Evolutionary conservation across 2,113 vertebrate species (phyloP), one percentile per base, ranked within the genome.

Genomic region (Electrona antarctica): DNA sequence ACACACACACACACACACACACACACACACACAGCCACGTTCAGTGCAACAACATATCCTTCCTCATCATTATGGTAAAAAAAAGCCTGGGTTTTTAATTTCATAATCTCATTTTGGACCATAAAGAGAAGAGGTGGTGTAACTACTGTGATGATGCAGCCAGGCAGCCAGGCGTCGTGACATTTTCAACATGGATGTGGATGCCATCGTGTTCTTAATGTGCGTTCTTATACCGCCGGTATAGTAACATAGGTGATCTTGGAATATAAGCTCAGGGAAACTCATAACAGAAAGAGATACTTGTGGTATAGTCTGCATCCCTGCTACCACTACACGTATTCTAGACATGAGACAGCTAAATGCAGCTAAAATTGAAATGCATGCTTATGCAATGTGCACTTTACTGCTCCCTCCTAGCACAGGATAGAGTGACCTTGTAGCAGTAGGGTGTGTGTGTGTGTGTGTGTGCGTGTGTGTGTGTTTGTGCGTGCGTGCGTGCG

Each of bases 1-100:
- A 71, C 64, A 73, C 45, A 68, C 69, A 71, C 41, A 45, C 15
- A 48, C 47, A 2, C 29, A 41, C 9, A 56, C 21, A 28, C 50
- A 49, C 50, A 47, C 41, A 58, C 46, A 65, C 7, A 65, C 71
- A 21, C 28, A 60, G 33, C 1, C 48, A 50, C 10, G 28, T 60
- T 10, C 9, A 8, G 3, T 8, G 10, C 21, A 8, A 60, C 7
- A 4, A 2, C 8, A 60, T 41, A 60, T 60, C 11, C 11, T 52
- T 52, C 7, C 49, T 10, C 49, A 8, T 50, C 33, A 41, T 41
- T 4, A 33, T 33, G 29, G 29, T 33, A 33, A 33, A 33, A 33
- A 2, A 33, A n/a, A n/a, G 29, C 29, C 29, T 33, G 4, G 29
- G 3, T 41, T 41, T 41, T 41, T 41, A 2, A 41, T 41, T 41